phyloP scores from a whole-genome alignment of 2,797 vertebrate genomes.

The Myioborus melanocephalus region DNA sequence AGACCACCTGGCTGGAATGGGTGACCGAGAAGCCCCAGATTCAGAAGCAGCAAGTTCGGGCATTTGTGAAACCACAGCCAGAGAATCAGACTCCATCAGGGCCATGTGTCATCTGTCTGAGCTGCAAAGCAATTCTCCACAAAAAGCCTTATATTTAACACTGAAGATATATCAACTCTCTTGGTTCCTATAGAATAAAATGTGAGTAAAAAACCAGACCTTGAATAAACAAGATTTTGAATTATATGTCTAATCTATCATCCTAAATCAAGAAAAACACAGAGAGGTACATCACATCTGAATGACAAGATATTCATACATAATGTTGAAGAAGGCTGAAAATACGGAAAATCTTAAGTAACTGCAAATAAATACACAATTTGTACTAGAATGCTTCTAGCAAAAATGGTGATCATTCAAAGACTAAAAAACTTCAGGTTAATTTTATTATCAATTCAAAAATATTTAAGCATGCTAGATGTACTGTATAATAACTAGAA shows the following conservation, averaged over 20 bases:
- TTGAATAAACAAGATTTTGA: neutral
- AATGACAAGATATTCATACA: neutral
- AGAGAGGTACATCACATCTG: neutral
- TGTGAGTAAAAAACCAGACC: rapidly evolving
- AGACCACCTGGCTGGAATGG: rapidly evolving
- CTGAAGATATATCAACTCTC: rapidly evolving
- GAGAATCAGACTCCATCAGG: neutral
- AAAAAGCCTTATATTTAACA: neutral
- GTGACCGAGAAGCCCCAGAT: neutral
- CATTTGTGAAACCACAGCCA: rapidly evolving
- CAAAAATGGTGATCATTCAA: neutral
- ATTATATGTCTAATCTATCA: neutral
- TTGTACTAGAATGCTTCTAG: neutral
- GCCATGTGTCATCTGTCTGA: rapidly evolving
- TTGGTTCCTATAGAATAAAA: neutral
- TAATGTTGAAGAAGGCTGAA: neutral
- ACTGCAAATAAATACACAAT: neutral
- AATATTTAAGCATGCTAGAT: neutral
- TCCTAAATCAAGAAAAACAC: neutral
- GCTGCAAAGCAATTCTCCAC: neutral
- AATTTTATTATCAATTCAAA: neutral
- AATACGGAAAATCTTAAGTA: neutral
- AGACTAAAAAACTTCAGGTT: neutral
- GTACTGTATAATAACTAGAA: neutral
- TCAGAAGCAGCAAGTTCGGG: neutral